Base-by-base conservation (phyloP, 1,140 invertebrate species). In the Nasonia vitripennis region DNA sequence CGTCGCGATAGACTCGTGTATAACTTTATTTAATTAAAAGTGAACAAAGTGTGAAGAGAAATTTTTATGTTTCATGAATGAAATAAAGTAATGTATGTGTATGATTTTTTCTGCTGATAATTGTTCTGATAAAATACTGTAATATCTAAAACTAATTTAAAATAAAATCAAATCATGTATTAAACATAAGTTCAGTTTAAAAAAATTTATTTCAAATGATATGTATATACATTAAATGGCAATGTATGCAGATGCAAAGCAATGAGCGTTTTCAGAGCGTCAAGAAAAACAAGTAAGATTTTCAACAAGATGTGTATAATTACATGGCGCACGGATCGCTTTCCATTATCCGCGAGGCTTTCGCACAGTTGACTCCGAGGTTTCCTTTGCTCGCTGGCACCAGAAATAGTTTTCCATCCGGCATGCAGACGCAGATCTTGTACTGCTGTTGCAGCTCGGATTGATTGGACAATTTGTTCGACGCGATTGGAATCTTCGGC, bases 381-480 rank as follows among this genome's bases (percentile, higher is more conserved):
- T 91, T 94, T 23, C 94, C 95, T 4, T 91, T 93, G 17, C 95
- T 94, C 4, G 96, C 94, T 0, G 96, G 95, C 5, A 98, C 94
- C 86, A 95, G 94, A 88, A 97, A 98, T 10, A 98, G 90, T 89
- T 96, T 97, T 0, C 97, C 97, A 85, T 96, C 94, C 0, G 97
- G 97, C 97, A 98, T 98, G 89, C 97, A 98, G 2, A 98, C 95
- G 86, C 97, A 98, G 3, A 98, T 94, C 93, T 98, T 98, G 89
- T 96, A 98, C 89, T 98, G 97, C 0, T 83, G 94, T 89, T 87
- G 94, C 81, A 90, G 89, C 34, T 81, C 48, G 3, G 89, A 91
- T 2, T 87, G 85, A 86, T 83, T 90, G 0, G 87, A 87, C 14
- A 89, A n/a, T 70, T 90, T 89, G 78, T 94, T 90, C 0, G 95